Conservation (phyloP, 2,888 invertebrate species). For the Rutpela maculata region DNA sequence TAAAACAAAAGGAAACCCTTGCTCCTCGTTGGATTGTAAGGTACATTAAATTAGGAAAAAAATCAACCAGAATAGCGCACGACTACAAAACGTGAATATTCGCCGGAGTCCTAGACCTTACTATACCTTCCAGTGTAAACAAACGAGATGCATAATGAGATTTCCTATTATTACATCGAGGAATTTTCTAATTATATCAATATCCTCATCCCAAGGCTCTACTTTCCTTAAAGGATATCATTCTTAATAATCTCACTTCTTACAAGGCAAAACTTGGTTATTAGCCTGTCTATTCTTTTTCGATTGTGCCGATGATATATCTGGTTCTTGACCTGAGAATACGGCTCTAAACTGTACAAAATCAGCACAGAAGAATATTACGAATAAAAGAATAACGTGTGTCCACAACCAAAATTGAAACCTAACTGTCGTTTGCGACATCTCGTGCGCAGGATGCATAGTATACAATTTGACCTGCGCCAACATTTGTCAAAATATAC, state of each 20-base stretch:
- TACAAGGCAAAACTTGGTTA: not conserved
- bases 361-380: too few species aligned
- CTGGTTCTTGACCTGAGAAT: too few species aligned
- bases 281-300: not conserved
- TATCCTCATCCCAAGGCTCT: not conserved
- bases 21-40: conserved; percentile 50
- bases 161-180: conserved; percentile 25
- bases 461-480: too few species aligned
- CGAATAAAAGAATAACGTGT: too few species aligned
- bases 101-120: conserved; percentile 57
- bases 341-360: too few species aligned
- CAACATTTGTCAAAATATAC: too few species aligned
- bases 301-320: too few species aligned
- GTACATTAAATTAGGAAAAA: conserved; percentile 57
- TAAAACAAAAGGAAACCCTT: conserved; percentile 54
- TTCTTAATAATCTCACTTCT: not conserved
- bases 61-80: conserved; percentile 51
- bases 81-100: conserved; percentile 61
- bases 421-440: too few species aligned
- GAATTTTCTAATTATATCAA: conserved; percentile 27
- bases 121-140: conserved; percentile 51
- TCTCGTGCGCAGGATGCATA: too few species aligned
- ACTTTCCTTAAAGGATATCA: not conserved
- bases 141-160: conserved; percentile 37
- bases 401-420: too few species aligned